Evolutionary conservation across 2,888 invertebrate genomes (phyloP), one percentile per base, ranked within the genome.

Genomic region (Autographa pulchrina): DNA sequence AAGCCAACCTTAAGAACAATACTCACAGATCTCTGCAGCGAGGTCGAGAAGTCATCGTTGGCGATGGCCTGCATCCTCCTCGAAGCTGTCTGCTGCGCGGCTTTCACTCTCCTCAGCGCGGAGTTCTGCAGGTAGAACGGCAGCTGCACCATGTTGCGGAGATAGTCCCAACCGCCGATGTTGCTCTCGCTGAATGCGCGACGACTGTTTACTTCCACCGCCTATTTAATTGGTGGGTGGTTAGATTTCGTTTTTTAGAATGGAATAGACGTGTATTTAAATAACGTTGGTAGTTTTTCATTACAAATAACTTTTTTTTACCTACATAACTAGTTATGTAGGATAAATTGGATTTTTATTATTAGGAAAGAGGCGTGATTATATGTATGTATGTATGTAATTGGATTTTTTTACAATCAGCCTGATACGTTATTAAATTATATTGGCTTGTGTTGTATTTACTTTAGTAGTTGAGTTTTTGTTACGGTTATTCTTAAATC

Each of bases 91-190:
- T 98, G 98, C 92, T 98, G 98, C 0, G 99, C 98, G 8, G 97
- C 96, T 91, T 98, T 98, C 2, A 99, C 98, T 85, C 98, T 97
- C 0, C 99, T 96, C 74, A 99, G 93, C 13, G 99, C 99, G 0
- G 99, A 99, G 94, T 99, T 99, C 96, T 99, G 99, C 71, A 99
- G 96, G 92, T 99, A 99, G 94, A 99, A 99, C 0, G 99, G 99
- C 86, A 99, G 96, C 91, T 99, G 99, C 32, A 99, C 99, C 96
- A 99, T 97, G 92, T 99, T 99, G 77, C 98, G 97, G 63, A 99
- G 95, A 90, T 99, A 99, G 93, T 98, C 98, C 96, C 99, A 99
- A 0, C 99, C 99, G 73, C 99, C 99, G 83, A 99, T 99, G 91
- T 98, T 98, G 77, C 98, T 98, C 92, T 99, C 99, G 43, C 97